These are phyloP conservation scores for Heterodera schachtii DNA, from an alignment of 1,140 invertebrate genomes.

Conservation along the genomic window DNA sequence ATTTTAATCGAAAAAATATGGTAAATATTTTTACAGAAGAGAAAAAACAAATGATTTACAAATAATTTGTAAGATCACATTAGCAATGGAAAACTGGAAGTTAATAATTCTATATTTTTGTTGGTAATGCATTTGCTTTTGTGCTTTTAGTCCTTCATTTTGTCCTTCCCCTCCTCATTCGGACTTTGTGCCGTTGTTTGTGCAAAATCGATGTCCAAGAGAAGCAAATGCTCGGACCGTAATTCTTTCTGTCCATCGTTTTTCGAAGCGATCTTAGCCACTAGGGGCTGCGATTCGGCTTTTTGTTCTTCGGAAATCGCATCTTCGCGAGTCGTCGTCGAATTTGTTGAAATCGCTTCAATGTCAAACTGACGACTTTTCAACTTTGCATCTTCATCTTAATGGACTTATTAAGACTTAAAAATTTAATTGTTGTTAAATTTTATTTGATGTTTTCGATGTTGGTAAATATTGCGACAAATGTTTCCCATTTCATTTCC, in stretches of 20 bases:
- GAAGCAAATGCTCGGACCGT: slow-evolving; percentile 73
- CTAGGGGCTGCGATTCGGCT: not conserved
- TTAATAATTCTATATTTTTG: too few relatives aligned
- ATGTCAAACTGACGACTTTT: too few relatives aligned
- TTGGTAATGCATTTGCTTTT: not conserved
- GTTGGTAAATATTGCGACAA: not conserved
- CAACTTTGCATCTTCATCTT: slow-evolving; percentile 47
- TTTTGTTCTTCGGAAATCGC: slow-evolving; percentile 62
- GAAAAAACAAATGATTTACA: too few relatives aligned
- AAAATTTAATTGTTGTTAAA: too few relatives aligned
- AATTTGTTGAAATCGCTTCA: slow-evolving; percentile 8
- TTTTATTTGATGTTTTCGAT: too few relatives aligned
- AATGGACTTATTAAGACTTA: not conserved
- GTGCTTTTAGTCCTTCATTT: slow-evolving; percentile 68
- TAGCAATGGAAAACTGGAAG: too few relatives aligned
- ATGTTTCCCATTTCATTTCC: not conserved
- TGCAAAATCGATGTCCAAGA: slow-evolving; percentile 78
- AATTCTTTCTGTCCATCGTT: slow-evolving; percentile 10
- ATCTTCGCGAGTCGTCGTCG: slow-evolving; percentile 19
- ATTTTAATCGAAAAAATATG: too few relatives aligned
- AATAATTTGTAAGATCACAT: too few relatives aligned
- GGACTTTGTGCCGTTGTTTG: slow-evolving; percentile 31
- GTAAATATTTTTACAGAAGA: too few relatives aligned
- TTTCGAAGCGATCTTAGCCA: slow-evolving; percentile 1
- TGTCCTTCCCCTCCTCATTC: not conserved